Evolutionary conservation across 2,113 vertebrate genomes (phyloP), one percentile per base, ranked within the genome.

Genomic region (Corvus moneduloides): DNA sequence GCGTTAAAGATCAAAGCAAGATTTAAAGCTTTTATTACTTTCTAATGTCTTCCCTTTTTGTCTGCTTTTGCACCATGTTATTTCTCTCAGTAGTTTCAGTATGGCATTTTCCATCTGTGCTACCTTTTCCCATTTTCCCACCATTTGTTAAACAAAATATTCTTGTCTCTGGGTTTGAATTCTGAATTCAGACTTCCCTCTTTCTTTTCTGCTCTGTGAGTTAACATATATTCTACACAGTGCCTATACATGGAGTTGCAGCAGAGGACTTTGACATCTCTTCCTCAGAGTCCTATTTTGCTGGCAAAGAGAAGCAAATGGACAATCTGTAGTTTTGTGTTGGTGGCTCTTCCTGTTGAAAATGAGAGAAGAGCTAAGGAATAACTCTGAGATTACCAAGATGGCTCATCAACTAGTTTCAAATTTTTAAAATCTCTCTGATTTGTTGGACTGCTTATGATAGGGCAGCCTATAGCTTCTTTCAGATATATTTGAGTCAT

Each of bases 1-100:
- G 74, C 11, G 4, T 58, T 75, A 91, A 96, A 96, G 97, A 96
- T 95, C 90, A 94, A 85, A 97, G 91, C 68, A 91, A 93, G 79
- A 92, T 92, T 89, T 96, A 96, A 97, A 93, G 94, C 95, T 86
- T 93, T 95, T 96, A 94, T 91, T 33, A 77, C 67, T 87, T 94
- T 96, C 93, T 54, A 84, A 90, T 89, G 77, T 92, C 75, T 97
- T 91, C 74, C 83, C 86, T 87, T 94, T 96, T 93, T 94, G 84
- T 62, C 67, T 35, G 46, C 93, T 61, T 89, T 32, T 75, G 67
- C 86, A 84, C 62, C 35, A 39, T 55, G 54, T 69, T 88, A 8
- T 41, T 88, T 94, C 64, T 73, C 84, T 49, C 1, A 0, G 18
- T 68, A 49, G 26, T 62, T 83, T 74, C 81, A 67, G 48, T 49